Conservation (phyloP, 2,797 vertebrate species). For the Rhabdomys pumilio region DNA sequence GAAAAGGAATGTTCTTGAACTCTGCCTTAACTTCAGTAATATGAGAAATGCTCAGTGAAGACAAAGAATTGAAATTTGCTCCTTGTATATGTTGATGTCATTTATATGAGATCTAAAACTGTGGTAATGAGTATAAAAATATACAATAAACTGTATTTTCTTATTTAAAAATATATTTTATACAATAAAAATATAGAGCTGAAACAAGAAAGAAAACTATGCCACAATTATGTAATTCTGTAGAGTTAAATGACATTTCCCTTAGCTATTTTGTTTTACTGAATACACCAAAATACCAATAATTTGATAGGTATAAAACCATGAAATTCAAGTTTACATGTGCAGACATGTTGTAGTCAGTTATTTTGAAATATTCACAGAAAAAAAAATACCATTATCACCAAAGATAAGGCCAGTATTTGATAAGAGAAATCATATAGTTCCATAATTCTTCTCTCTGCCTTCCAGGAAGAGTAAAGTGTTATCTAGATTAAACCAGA, state of each 20-base stretch:
- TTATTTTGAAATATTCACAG: constrained; percentile 26
- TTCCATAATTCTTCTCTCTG: constrained; percentile 7
- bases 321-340: not conserved
- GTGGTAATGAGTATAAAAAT: constrained; percentile 36
- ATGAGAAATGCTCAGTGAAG: constrained; percentile 64
- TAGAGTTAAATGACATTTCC: not conserved
- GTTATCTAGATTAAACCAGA: constrained; percentile 25
- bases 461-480: not conserved
- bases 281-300: not conserved
- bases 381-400: not conserved
- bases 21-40: constrained; percentile 69
- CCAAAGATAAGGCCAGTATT: not conserved
- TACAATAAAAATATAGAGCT: not conserved
- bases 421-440: constrained; percentile 47
- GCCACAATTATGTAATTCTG: not conserved
- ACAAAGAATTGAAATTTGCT: constrained; percentile 69
- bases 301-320: not conserved
- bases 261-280: not conserved
- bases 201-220: not conserved
- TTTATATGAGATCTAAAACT: constrained; percentile 74
- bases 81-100: constrained; percentile 70
- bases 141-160: not conserved
- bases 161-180: not conserved
- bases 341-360: not conserved
- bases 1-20: constrained; percentile 70